Base-by-base conservation (phyloP, 1,140 invertebrate genomes). In the Ceratina calcarata region DNA sequence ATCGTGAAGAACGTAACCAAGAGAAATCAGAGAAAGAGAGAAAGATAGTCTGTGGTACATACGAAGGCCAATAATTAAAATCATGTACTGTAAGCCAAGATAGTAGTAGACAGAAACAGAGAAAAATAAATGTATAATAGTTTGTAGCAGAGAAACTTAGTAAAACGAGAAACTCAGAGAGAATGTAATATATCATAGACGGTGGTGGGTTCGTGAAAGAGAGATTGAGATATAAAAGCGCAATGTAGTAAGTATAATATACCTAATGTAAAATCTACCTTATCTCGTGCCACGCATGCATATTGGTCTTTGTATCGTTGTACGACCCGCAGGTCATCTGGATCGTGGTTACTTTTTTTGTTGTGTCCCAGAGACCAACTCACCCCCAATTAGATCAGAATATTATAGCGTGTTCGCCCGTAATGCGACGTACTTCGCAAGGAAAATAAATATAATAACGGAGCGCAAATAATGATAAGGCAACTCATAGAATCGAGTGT, bases 251-350 rank as follows among this genome's bases (percentile, higher is more conserved):
- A 71, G 71, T 80, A n/a, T n/a, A 81, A 77, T 83, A 83, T 80
- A 86, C 64, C 77, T 83, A 45, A 86, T 49, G 64, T 90, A 90
- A 86, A 45, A 89, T 89, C 87, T 88, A 91, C 89, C 88, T 89
- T 84, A 89, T 89, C 86, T 89, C 89, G 90, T 90, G 90, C 90
- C 87, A 89, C 85, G 81, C 90, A 90, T 91, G 90, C 90, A 90
- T 90, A 86, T 81, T 86, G 85, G 76, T 90, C 86, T 86, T 86
- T 87, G 85, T 88, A 77, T 72, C 58, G 77, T 79, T 75, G 79
- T 85, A 82, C 60, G 55, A 58, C 58, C 67, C 77, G 74, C 53
- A 85, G 81, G 78, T 66, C 60, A 18, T 70, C 79, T 45, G 7
- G 55, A 37, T 45, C 55, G 71, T 32, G 18, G 51, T 58, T 32